Conservation (phyloP, 2,888 invertebrate genomes). For the Diabrotica balteata region DNA sequence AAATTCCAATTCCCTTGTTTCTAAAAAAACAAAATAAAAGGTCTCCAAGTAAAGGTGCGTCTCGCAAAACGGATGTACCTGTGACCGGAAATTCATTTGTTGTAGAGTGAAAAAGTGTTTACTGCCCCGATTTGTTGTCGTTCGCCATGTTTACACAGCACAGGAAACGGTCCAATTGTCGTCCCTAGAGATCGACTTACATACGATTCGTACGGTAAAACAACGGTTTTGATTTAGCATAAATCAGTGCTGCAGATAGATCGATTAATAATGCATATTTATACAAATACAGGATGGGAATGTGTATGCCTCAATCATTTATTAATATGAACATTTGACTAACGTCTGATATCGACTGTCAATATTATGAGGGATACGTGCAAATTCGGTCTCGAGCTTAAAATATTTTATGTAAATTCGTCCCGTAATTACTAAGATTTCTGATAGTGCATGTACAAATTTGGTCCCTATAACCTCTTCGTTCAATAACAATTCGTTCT, state of each 20-base stretch:
- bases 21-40: not conserved
- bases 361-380: too few species aligned
- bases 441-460: too few species aligned
- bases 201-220: not conserved
- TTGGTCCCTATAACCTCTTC: too few species aligned
- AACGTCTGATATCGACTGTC: too few species aligned
- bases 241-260: not conserved
- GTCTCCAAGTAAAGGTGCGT: constrained; percentile 6
- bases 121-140: constrained; percentile 7
- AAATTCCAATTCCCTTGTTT: not conserved
- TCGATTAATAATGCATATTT: too few species aligned
- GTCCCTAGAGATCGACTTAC: not conserved
- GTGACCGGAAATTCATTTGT: constrained; percentile 26
- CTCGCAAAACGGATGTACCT: constrained; percentile 24
- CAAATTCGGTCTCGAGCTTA: too few species aligned
- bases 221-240: not conserved
- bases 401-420: too few species aligned
- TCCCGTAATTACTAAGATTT: too few species aligned
- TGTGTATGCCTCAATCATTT: too few species aligned
- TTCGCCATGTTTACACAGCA: constrained; percentile 9
- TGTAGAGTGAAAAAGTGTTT: constrained; percentile 13
- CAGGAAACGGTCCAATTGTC: constrained; percentile 20
- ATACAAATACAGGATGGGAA: too few species aligned
- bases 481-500: too few species aligned
- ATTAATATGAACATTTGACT: too few species aligned